These are phyloP conservation scores for Melanotus villosus DNA, from an alignment of 2,888 invertebrate genomes.

Conservation along the genomic window DNA sequence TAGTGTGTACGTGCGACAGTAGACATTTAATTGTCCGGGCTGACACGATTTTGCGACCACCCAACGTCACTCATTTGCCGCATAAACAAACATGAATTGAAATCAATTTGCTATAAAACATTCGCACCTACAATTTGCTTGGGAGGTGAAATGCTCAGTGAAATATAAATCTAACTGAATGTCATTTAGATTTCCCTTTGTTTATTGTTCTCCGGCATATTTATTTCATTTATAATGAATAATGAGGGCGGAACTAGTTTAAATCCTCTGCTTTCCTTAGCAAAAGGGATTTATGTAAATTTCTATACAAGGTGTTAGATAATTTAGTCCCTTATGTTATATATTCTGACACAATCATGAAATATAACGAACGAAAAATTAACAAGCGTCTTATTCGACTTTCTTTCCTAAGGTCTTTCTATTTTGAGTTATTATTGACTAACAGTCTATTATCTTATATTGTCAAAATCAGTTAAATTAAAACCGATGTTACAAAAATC, in stretches of 20 bases:
- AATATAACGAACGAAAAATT: too few relatives aligned
- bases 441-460: too few relatives aligned
- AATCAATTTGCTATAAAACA: conserved; percentile 27
- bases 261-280: not conserved
- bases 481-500: too few relatives aligned
- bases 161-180: conserved; percentile 23
- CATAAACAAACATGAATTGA: conserved; percentile 19
- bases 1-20: conserved; percentile 36
- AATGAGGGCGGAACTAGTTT: not conserved
- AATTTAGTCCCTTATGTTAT: too few relatives aligned
- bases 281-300: not conserved
- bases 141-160: conserved; percentile 6
- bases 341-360: too few relatives aligned
- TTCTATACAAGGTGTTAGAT: not conserved
- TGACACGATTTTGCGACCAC: conserved; percentile 49
- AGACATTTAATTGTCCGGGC: conserved; percentile 49
- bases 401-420: too few relatives aligned
- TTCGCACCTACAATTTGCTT: conserved; percentile 28
- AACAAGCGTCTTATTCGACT: too few relatives aligned
- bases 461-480: too few relatives aligned
- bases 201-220: conserved; percentile 29
- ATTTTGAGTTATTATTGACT: too few relatives aligned
- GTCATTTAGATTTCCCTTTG: conserved; percentile 31
- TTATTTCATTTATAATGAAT: conserved; percentile 16
- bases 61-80: conserved; percentile 39